These are phyloP conservation scores for Balearica regulorum DNA, from an alignment of 2,797 vertebrate genomes.

Conservation along the genomic window DNA sequence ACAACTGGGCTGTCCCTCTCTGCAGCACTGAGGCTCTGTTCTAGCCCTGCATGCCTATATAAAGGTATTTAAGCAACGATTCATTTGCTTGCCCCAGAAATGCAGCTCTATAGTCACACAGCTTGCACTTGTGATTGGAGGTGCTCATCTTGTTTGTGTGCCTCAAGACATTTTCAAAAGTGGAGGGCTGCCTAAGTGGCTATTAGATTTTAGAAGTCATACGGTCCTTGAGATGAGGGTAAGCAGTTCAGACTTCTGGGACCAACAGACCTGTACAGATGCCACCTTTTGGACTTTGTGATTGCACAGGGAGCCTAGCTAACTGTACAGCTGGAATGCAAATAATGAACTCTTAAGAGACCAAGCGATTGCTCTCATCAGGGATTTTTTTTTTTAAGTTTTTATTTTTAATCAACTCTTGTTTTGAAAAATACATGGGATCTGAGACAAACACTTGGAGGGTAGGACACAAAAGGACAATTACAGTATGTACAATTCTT, in stretches of 20 bases:
- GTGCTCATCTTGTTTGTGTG: not conserved
- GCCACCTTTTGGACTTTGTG: not conserved
- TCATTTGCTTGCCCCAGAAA: not conserved
- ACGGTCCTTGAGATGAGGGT: not conserved
- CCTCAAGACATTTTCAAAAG: not conserved
- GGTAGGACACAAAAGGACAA: not conserved
- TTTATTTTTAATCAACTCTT: not conserved
- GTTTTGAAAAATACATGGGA: not conserved
- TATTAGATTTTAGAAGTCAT: not conserved
- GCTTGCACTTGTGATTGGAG: not conserved
- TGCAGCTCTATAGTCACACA: not conserved
- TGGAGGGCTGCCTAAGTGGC: not conserved
- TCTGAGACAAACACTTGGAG: not conserved
- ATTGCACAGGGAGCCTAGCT: not conserved
- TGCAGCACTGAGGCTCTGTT: not conserved
- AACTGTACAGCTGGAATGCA: not conserved
- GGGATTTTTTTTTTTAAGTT: not conserved
- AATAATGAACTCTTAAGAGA: not conserved
- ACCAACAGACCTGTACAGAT: not conserved
- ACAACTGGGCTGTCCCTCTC: not conserved
- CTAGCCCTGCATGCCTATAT: not conserved
- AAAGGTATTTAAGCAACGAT: not conserved
- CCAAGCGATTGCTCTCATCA: rapidly evolving
- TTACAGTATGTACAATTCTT: not conserved
- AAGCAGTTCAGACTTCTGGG: not conserved